phyloP scores from a whole-genome alignment of 2,113 vertebrate species.

The Hydropotes inermis region DNA sequence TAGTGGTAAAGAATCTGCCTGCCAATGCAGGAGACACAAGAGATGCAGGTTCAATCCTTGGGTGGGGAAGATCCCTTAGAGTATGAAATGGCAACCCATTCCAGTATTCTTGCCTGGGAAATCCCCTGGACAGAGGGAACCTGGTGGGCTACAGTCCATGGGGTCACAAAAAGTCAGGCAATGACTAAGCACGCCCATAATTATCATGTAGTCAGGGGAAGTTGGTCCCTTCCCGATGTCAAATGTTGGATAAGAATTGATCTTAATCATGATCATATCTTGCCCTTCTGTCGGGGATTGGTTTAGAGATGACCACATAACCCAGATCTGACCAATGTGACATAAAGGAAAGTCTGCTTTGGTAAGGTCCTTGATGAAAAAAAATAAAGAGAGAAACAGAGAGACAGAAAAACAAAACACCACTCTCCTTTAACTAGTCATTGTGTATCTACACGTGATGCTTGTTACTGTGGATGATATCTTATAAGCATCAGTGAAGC shows the following conservation, averaged over 20 bases:
- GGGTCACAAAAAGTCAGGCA: not conserved
- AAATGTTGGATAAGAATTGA: not conserved
- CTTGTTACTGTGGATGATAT: not conserved
- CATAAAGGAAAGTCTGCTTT: slow-evolving; percentile 9
- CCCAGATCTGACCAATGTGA: not conserved
- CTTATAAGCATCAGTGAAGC: not conserved
- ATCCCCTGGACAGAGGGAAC: not conserved
- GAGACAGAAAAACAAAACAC: not conserved
- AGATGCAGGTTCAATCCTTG: not conserved
- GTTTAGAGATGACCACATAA: not conserved
- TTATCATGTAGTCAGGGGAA: not conserved
- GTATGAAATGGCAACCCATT: not conserved
- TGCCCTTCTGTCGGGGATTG: not conserved
- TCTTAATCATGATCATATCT: not conserved
- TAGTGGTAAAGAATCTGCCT: not conserved
- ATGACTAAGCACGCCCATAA: not conserved
- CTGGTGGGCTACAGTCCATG: not conserved
- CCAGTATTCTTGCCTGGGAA: not conserved
- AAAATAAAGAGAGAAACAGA: not conserved
- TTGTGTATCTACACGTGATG: not conserved
- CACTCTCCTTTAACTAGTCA: not conserved
- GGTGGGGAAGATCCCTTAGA: not conserved
- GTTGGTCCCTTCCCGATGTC: not conserved
- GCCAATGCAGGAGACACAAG: not conserved
- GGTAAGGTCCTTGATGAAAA: not conserved